phyloP scores from a whole-genome alignment of 2,888 invertebrate species.

The Pantelozetes paolii region DNA sequence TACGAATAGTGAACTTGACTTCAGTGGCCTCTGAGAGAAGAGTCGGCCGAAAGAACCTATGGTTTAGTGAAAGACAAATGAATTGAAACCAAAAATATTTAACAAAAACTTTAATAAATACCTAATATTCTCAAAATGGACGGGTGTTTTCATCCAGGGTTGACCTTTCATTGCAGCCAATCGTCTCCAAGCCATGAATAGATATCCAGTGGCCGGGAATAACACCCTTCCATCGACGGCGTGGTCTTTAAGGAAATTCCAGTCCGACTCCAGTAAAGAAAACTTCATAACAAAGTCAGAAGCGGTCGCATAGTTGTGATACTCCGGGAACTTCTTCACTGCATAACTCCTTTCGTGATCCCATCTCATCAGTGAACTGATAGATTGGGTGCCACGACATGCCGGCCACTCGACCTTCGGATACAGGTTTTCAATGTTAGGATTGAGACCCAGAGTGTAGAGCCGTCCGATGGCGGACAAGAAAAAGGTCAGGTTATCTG shows the following conservation, averaged over 20 bases:
- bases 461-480: conserved; percentile 54
- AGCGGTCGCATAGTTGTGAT: conserved; percentile 38
- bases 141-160: conserved; percentile 71
- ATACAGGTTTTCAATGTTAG: conserved; percentile 47
- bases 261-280: conserved; percentile 41
- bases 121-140: conserved; percentile 70
- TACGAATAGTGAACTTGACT: conserved; percentile 72
- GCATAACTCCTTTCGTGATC: conserved; percentile 65
- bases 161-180: conserved; percentile 54
- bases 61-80: not conserved
- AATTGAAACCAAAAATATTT: conserved; percentile 57
- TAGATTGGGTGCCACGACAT: conserved; percentile 81
- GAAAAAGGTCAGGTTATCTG: conserved; percentile 54
- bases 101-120: not conserved
- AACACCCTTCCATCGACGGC: conserved; percentile 57
- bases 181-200: conserved; percentile 74
- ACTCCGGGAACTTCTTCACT: conserved; percentile 45
- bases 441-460: conserved; percentile 41
- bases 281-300: conserved; percentile 34
- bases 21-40: conserved; percentile 74
- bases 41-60: conserved; percentile 77
- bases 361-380: conserved; percentile 81
- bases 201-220: conserved; percentile 57
- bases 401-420: conserved; percentile 70
- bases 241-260: conserved; percentile 53